Conservation (phyloP, 1,140 invertebrate genomes). For the Apis cerana region DNA sequence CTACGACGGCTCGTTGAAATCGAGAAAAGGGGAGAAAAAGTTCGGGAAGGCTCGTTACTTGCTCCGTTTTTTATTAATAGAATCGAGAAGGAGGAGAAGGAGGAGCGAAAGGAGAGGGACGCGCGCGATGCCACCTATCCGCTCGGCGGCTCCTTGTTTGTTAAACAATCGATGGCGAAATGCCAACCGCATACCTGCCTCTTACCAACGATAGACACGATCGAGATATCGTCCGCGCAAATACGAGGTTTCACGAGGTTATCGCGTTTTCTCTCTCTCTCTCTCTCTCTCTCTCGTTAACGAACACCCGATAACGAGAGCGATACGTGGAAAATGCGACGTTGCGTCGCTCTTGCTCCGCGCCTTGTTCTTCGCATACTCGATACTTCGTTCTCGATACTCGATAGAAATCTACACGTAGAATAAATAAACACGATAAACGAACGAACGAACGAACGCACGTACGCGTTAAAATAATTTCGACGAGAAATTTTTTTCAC, state of each 20-base stretch:
- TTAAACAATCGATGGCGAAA: constrained; percentile 51
- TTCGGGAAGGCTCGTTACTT: too few relatives aligned
- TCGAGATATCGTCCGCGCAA: constrained; percentile 20
- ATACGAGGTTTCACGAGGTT: constrained; percentile 9
- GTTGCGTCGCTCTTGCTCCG: background rate
- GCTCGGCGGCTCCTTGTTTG: constrained; percentile 22
- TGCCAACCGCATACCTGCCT: background rate
- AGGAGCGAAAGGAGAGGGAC: background rate
- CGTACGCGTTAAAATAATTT: background rate
- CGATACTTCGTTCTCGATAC: background rate
- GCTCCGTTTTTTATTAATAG: constrained; percentile 46
- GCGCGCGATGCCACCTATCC: constrained; percentile 38
- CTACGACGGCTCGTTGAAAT: too few relatives aligned
- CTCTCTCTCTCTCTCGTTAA: background rate
- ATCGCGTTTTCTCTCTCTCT: constrained; percentile 1
- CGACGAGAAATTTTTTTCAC: too few relatives aligned
- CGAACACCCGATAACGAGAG: constrained; percentile 28
- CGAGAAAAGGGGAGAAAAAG: too few relatives aligned
- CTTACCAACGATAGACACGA: background rate
- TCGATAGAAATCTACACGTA: background rate
- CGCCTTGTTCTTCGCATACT: background rate
- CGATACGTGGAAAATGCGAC: constrained; percentile 3
- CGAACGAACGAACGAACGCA: too few relatives aligned
- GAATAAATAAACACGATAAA: too few relatives aligned
- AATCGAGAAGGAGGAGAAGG: background rate